A percentile compares a stretch with the other conserved stretches of the same genome.
Conservation (phyloP, 2,113 vertebrate species). For the Galbula dea region DNA sequence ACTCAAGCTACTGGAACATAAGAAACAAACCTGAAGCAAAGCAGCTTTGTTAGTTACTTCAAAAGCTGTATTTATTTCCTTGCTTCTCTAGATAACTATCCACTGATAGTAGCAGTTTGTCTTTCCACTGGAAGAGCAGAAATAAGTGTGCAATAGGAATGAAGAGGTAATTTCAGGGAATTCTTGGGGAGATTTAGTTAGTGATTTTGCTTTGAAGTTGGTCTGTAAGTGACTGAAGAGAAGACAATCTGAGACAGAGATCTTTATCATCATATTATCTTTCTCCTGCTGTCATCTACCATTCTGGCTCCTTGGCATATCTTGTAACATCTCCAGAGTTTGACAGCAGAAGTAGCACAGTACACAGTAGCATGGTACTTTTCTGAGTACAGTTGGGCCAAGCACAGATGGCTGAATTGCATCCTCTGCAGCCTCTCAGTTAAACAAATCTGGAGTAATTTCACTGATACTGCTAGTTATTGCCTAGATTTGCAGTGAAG, state of each 20-base stretch:
- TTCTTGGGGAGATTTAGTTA: background rate
- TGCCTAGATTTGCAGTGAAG: background rate
- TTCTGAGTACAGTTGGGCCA: background rate
- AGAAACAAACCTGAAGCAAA: background rate
- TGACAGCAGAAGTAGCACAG: background rate
- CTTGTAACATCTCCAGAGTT: background rate
- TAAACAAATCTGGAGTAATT: slow-evolving; percentile 14
- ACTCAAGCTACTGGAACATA: background rate
- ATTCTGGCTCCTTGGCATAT: background rate
- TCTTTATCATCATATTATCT: no score
- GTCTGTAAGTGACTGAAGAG: background rate
- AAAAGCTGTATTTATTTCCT: background rate
- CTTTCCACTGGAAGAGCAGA: background rate
- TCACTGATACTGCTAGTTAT: background rate
- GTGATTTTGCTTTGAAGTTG: background rate
- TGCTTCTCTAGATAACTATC: background rate
- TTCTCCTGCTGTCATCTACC: background rate
- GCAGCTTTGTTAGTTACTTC: background rate
- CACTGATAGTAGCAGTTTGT: background rate
- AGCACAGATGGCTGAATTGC: slow-evolving; percentile 9
- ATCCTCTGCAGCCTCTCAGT: background rate
- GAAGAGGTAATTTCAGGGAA: background rate
- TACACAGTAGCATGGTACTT: background rate
- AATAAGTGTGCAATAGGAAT: background rate
- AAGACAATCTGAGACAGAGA: background rate